phyloP scores from a whole-genome alignment of 2,888 invertebrate genomes.

The Danaus chrysippus region DNA sequence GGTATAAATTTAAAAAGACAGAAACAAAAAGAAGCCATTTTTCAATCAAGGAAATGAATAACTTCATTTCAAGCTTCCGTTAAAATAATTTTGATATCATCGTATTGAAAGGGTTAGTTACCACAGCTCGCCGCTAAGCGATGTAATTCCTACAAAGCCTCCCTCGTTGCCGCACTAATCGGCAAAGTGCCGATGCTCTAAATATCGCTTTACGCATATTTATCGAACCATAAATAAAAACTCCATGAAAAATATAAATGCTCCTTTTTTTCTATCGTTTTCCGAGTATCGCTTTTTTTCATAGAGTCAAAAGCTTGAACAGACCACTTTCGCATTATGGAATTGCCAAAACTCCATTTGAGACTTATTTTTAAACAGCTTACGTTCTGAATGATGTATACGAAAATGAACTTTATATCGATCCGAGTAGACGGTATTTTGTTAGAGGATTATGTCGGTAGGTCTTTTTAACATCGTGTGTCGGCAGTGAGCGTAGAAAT shows the following conservation, averaged over 20 bases:
- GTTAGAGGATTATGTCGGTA: slow-evolving; percentile 33
- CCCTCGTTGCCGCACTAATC: slow-evolving; percentile 66
- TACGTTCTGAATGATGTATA: slow-evolving; percentile 32
- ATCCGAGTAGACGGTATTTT: slow-evolving; percentile 34
- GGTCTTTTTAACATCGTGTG: slow-evolving; percentile 41
- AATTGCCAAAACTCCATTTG: slow-evolving; percentile 78
- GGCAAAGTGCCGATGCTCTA: slow-evolving; percentile 74
- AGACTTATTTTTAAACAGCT: slow-evolving; percentile 44
- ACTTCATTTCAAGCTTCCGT: slow-evolving; percentile 49
- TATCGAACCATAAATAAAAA: slow-evolving; percentile 76
- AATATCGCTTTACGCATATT: slow-evolving; percentile 74
- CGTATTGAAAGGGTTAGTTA: slow-evolving; percentile 69
- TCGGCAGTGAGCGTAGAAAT: slow-evolving; percentile 75
- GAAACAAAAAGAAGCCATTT: too few species aligned
- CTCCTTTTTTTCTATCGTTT: slow-evolving; percentile 75
- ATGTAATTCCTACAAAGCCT: slow-evolving; percentile 52
- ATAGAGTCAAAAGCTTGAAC: slow-evolving; percentile 79
- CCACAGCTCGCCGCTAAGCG: slow-evolving; percentile 48
- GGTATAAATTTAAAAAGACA: too few species aligned
- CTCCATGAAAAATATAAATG: slow-evolving; percentile 79
- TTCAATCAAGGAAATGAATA: slow-evolving; percentile 38
- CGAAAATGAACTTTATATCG: slow-evolving; percentile 38
- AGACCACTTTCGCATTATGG: slow-evolving; percentile 80
- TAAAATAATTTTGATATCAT: slow-evolving; percentile 70
- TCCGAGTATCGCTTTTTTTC: slow-evolving; percentile 73